Evolutionary conservation across 2,888 invertebrate species (phyloP).

Genomic region (Cryptus armator): DNA sequence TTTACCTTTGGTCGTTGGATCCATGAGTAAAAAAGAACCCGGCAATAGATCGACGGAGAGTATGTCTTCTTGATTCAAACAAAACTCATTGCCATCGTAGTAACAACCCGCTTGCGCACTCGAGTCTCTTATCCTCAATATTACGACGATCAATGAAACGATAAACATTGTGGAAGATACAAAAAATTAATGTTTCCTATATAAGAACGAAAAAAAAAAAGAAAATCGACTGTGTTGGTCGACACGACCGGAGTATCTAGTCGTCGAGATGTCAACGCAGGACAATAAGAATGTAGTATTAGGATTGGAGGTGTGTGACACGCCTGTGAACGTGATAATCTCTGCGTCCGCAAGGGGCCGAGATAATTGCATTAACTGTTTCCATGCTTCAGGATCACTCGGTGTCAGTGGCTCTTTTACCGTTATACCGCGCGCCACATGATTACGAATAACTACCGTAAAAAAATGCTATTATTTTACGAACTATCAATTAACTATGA

Average conservation of each 20-base stretch:
- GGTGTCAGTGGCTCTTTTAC: conserved; percentile 6
- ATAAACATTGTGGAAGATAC: conserved; percentile 38
- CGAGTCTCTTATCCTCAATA: conserved; percentile 7
- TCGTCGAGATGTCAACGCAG: conserved; percentile 33
- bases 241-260: conserved; percentile 33
- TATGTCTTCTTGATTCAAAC: conserved; percentile 88
- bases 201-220: background rate
- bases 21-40: conserved; percentile 87
- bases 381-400: conserved; percentile 59
- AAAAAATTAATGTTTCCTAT: background rate
- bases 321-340: conserved; percentile 73
- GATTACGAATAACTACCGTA: background rate
- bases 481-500: background rate
- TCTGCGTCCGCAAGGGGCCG: conserved; percentile 70
- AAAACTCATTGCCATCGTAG: conserved; percentile 83
- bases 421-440: conserved; percentile 11
- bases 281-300: conserved; percentile 31
- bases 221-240: background rate
- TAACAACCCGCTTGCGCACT: conserved; percentile 77
- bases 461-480: background rate
- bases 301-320: conserved; percentile 67
- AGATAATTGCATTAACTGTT: conserved; percentile 81
- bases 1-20: conserved; percentile 64
- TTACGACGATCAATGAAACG: conserved; percentile 40
- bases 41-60: conserved; percentile 90